Conservation (phyloP, 2,888 invertebrate genomes). For the Macaria notata region DNA sequence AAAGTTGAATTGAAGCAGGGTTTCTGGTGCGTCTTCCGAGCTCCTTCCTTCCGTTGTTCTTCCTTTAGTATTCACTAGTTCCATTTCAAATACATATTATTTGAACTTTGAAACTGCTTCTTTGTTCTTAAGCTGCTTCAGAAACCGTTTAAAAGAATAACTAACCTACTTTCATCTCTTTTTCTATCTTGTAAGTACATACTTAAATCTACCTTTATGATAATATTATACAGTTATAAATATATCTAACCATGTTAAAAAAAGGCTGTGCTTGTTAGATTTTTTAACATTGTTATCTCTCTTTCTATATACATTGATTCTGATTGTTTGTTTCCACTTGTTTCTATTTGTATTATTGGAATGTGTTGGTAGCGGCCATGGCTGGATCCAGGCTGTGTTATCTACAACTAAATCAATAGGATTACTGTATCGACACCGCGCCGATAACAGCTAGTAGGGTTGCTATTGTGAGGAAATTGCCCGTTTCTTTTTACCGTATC, state of each 20-base stretch:
- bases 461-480: slow-evolving; percentile 16
- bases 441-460: slow-evolving; percentile 32
- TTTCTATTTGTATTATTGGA: slow-evolving; percentile 32
- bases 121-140: background rate
- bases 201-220: too few species aligned
- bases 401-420: slow-evolving; percentile 41
- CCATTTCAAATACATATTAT: background rate
- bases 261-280: too few species aligned
- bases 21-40: background rate
- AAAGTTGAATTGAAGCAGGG: background rate
- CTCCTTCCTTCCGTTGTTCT: background rate
- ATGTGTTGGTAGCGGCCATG: slow-evolving; percentile 25
- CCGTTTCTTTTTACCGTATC: background rate
- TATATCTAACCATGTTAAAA: too few species aligned
- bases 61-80: background rate
- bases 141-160: too few species aligned
- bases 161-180: too few species aligned
- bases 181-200: too few species aligned
- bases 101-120: background rate
- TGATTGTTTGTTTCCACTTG: background rate
- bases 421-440: slow-evolving; percentile 37
- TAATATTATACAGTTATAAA: too few species aligned
- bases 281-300: too few species aligned
- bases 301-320: too few species aligned
- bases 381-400: slow-evolving; percentile 34